A percentile compares a stretch with the other conserved stretches of the same genome.
phyloP scores from a whole-genome alignment of 2,888 invertebrate species.

The Cephus nigrinus region DNA sequence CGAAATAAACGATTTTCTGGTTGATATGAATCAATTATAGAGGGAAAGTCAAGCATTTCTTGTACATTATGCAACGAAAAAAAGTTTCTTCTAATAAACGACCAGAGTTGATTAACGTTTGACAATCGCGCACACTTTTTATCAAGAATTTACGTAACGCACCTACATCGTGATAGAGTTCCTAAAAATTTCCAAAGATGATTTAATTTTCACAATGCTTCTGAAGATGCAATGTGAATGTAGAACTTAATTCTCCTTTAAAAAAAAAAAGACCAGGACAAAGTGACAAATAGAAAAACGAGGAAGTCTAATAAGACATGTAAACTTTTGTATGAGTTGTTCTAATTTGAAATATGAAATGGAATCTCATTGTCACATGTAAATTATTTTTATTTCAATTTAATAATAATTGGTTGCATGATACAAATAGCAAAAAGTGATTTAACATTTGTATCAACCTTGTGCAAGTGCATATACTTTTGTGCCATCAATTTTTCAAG shows the following conservation, averaged over 20 bases:
- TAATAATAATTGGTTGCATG: background rate
- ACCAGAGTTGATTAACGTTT: background rate
- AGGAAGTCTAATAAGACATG: background rate
- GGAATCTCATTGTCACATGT: background rate
- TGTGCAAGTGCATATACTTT: background rate
- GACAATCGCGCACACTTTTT: background rate
- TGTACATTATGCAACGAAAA: background rate
- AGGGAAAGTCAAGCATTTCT: background rate
- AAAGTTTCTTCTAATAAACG: background rate
- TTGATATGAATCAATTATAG: background rate
- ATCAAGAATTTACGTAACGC: background rate
- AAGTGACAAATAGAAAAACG: no score
- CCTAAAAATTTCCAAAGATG: background rate
- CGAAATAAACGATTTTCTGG: background rate
- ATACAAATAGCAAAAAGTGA: background rate
- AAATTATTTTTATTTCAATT: background rate
- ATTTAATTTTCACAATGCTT: background rate
- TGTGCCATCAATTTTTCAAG: background rate
- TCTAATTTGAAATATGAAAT: background rate
- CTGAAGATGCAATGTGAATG: background rate
- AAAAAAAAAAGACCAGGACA: no score
- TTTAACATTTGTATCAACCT: background rate
- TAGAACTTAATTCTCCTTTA: no score
- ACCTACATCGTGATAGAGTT: background rate
- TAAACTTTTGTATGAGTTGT: background rate